A percentile compares a stretch with the other conserved stretches of the same genome.
phyloP scores from a whole-genome alignment of 2,113 vertebrate species.

The Heteronetta atricapilla region DNA sequence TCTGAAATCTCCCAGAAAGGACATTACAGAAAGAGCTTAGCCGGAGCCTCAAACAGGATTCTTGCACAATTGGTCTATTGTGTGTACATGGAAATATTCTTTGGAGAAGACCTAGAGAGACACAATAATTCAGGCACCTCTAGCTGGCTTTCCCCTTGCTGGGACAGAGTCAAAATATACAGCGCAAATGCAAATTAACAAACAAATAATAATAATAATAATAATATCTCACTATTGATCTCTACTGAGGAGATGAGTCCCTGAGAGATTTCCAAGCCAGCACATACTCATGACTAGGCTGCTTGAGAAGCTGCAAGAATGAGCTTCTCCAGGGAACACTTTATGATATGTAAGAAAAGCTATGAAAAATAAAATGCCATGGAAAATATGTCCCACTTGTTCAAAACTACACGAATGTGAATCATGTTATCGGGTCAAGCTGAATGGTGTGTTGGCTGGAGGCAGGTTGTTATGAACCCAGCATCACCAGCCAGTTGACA shows the following conservation, averaged over 20 bases:
- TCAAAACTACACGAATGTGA: neutral
- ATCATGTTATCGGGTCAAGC: neutral
- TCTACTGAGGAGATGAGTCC: neutral
- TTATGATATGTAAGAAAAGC: neutral
- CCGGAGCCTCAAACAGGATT: slow-evolving; percentile 1
- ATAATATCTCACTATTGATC: neutral
- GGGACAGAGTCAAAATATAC: neutral
- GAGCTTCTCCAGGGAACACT: neutral
- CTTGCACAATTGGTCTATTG: neutral
- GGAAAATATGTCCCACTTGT: neutral
- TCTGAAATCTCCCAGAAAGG: neutral
- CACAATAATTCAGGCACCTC: neutral
- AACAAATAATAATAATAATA: neutral
- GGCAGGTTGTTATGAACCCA: neutral
- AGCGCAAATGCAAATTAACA: neutral
- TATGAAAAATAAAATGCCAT: neutral
- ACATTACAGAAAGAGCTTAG: neutral
- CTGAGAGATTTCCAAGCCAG: neutral
- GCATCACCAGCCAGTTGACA: neutral
- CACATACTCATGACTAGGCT: neutral
- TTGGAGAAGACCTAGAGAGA: neutral
- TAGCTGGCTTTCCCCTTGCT: neutral
- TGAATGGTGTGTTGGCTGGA: neutral
- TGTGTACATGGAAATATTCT: neutral
- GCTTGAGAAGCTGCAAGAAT: neutral